phyloP scores from a whole-genome alignment of 1,140 invertebrate genomes.

The Maconellicoccus hirsutus region DNA sequence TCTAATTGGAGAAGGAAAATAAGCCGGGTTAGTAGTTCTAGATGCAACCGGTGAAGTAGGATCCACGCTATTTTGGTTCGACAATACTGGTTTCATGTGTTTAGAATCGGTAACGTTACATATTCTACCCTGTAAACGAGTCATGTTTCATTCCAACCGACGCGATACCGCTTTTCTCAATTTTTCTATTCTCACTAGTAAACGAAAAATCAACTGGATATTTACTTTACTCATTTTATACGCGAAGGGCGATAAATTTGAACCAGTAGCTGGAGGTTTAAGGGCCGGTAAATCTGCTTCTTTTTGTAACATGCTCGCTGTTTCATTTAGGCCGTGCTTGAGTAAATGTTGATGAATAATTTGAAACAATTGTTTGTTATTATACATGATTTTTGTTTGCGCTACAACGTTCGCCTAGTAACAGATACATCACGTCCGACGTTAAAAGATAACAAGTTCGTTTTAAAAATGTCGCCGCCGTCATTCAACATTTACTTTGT shows the following conservation, averaged over 20 bases:
- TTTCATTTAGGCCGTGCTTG: slow-evolving; percentile 56
- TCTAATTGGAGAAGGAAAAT: background rate
- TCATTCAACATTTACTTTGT: slow-evolving; percentile 46
- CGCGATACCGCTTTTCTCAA: too few relatives aligned
- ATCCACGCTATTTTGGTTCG: background rate
- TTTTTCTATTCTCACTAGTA: background rate
- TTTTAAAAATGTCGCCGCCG: slow-evolving; percentile 17
- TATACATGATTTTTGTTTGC: slow-evolving; percentile 86
- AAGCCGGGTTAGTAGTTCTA: background rate
- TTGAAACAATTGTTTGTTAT: slow-evolving; percentile 82
- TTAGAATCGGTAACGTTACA: background rate
- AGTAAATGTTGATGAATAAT: slow-evolving; percentile 81
- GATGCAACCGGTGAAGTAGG: background rate
- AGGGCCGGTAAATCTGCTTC: slow-evolving; percentile 54
- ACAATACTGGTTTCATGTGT: slow-evolving; percentile 10
- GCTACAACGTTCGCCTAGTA: slow-evolving; percentile 82
- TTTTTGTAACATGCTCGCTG: slow-evolving; percentile 57
- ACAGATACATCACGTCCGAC: slow-evolving; percentile 24
- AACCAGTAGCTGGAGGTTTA: slow-evolving; percentile 38
- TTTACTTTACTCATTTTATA: slow-evolving; percentile 32
- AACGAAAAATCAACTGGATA: background rate
- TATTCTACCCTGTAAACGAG: background rate
- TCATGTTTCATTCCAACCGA: background rate
- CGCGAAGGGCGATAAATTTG: slow-evolving; percentile 41
- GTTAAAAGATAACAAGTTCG: background rate